Evolutionary conservation across 2,797 vertebrate species (phyloP), one percentile per base, ranked within the genome.

Genomic region (Leucoraja ocellata): DNA sequence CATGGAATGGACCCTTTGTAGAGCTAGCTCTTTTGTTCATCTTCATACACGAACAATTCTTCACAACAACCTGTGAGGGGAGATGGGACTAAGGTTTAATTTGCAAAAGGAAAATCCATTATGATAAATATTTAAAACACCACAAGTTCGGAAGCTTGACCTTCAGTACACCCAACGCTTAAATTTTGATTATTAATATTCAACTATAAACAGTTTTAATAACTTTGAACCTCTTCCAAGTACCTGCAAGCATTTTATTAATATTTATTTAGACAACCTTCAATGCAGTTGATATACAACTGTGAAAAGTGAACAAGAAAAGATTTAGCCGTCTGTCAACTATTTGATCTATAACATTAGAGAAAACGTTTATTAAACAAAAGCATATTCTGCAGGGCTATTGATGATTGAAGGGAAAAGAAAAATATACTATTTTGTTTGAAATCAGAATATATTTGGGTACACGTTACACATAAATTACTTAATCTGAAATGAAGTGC

Each of bases 261-360:
- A 91, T 91, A 92, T 92, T 92, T 92, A 92, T 92, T 74, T 54
- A 28, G 1, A 3, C 10, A n/a, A n/a, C 39, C 25, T 71, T 76
- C 71, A 73, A 92, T 16, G 25, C 65, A 46, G 36, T 76, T 92
- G 90, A 92, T 92, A 25, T 76, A 92, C 58, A 54, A 92, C 90
- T 46, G 68, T 54, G 90, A 92, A 74, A 92, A 92, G 76, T 76
- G 71, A 92, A 92, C 46, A 76, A 28, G 65, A 92, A 58, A 92
- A 76, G 11, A 54, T 25, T 76, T 76, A 74, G 68, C 73, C 68
- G 13, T 39, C 39, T 92, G 90, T 92, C 90, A 92, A 54, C 39
- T 3, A 25, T 54, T 91, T 91, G 88, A 91, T 73, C 11, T 46
- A 91, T 46, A 71, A 36, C 86, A 91, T 5, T 14, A 76, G 9